These are phyloP conservation scores for Synanthedon formicaeformis DNA, from an alignment of 2,888 invertebrate species.

Conservation along the genomic window DNA sequence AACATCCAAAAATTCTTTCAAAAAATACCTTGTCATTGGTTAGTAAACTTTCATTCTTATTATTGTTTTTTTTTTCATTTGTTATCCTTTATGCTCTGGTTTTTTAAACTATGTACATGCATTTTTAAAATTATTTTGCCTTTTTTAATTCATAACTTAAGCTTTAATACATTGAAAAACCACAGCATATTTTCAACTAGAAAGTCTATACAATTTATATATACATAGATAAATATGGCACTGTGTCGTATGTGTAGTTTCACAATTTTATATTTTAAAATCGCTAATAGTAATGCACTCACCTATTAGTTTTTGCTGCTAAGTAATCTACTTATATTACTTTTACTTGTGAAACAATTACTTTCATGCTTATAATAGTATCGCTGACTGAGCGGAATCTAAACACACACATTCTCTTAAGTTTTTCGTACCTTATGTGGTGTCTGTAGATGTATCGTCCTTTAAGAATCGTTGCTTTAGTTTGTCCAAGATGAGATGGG, in stretches of 20 bases:
- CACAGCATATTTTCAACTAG: too few species aligned
- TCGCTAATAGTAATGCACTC: slow-evolving; percentile 16
- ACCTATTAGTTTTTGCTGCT: slow-evolving; percentile 15
- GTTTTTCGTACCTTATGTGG: slow-evolving; percentile 3
- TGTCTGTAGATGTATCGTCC: slow-evolving; percentile 9
- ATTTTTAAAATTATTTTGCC: too few species aligned
- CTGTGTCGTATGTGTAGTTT: slow-evolving; percentile 30
- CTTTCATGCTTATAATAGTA: too few species aligned
- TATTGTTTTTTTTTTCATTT: too few species aligned
- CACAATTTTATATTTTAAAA: slow-evolving; percentile 10
- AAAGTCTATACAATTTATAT: neutral
- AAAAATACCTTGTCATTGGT: too few species aligned
- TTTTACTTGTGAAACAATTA: slow-evolving; percentile 4
- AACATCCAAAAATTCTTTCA: too few species aligned
- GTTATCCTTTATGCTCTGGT: too few species aligned
- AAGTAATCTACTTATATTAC: slow-evolving; percentile 7
- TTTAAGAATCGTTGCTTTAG: slow-evolving; percentile 12
- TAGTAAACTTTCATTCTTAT: too few species aligned
- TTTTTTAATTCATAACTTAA: too few species aligned
- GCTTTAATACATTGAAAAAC: too few species aligned
- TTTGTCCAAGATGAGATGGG: slow-evolving; percentile 39
- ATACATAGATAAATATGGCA: slow-evolving; percentile 17
- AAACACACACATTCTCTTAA: neutral
- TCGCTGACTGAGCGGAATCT: too few species aligned
- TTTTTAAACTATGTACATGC: too few species aligned